Conservation (phyloP, 2,113 vertebrate genomes). For the Lathamus discolor region DNA sequence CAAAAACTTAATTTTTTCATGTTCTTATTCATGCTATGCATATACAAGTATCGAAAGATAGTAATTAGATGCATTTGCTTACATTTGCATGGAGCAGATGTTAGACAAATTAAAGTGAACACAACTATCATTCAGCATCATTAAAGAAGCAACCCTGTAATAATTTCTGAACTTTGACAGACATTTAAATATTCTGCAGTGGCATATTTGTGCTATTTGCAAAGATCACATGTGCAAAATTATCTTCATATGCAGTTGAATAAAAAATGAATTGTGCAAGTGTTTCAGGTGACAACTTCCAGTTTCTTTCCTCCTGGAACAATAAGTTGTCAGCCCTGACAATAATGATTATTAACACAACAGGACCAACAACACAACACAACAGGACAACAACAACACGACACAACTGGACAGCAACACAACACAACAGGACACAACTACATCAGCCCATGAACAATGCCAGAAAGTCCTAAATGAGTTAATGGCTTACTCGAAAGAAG, state of each 20-base stretch:
- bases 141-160: slow-evolving; percentile 18
- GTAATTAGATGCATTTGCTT: slow-evolving; percentile 72
- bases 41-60: slow-evolving; percentile 45
- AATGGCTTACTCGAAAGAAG: neutral
- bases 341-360: neutral
- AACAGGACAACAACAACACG: too few relatives aligned
- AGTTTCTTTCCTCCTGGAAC: neutral
- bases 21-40: neutral
- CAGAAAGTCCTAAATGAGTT: neutral
- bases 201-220: neutral
- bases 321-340: neutral
- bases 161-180: slow-evolving; percentile 18
- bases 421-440: neutral
- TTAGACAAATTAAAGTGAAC: slow-evolving; percentile 67
- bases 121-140: slow-evolving; percentile 34
- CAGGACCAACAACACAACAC: neutral
- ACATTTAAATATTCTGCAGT: neutral
- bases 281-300: neutral
- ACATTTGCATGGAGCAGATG: slow-evolving; percentile 69
- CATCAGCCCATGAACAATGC: neutral
- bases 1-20: slow-evolving; percentile 20
- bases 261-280: neutral
- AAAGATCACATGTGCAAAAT: neutral
- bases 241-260: neutral
- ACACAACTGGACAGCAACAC: too few relatives aligned